phyloP scores from a whole-genome alignment of 1,140 invertebrate genomes.

The Metaphire vulgaris region DNA sequence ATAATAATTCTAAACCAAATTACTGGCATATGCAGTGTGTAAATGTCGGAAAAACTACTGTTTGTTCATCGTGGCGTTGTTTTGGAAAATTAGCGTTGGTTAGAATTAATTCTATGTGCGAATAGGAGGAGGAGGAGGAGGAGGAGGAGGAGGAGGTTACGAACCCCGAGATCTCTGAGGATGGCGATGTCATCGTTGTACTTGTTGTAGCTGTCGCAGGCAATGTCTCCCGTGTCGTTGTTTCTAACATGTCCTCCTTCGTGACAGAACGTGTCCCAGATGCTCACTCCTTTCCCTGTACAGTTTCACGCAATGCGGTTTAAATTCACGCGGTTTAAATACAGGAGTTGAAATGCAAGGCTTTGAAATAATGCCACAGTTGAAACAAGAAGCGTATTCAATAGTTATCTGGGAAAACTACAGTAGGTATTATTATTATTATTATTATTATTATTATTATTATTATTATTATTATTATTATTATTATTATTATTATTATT shows the following conservation, averaged over 20 bases:
- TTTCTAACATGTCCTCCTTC: constrained; percentile 54
- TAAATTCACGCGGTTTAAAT: not conserved
- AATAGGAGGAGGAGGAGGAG: no score
- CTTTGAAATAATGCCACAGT: no score
- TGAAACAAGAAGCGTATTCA: no score
- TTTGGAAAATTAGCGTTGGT: not conserved
- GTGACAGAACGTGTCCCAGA: constrained; percentile 58
- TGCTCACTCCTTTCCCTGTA: constrained; percentile 50
- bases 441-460: no score
- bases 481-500: no score
- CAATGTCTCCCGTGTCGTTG: constrained; percentile 58
- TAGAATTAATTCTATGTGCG: no score
- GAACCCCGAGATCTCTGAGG: constrained; percentile 48
- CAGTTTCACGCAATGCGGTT: not conserved
- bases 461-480: no score
- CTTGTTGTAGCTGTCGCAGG: constrained; percentile 62
- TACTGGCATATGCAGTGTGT: not conserved
- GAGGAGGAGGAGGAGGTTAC: no score
- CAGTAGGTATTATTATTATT: no score
- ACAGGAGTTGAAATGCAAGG: no score
- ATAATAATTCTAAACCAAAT: not conserved
- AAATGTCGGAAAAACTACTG: not conserved
- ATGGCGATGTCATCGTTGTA: constrained; percentile 61
- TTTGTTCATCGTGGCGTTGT: not conserved
- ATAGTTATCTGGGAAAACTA: no score